Conservation (phyloP, 2,888 invertebrate genomes). For the Drosophila melanocephala region DNA sequence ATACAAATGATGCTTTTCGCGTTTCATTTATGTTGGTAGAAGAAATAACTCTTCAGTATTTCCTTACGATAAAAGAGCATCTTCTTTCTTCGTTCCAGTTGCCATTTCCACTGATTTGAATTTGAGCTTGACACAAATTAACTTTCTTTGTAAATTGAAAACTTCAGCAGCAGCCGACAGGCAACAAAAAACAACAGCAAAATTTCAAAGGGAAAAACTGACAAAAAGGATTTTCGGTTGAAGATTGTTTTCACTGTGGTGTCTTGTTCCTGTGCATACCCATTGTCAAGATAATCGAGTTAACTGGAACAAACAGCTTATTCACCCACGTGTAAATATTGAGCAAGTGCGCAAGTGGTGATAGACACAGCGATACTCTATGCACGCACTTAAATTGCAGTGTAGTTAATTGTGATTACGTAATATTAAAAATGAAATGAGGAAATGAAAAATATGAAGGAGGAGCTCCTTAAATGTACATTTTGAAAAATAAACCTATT, state of each 20-base stretch:
- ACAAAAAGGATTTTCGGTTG: constrained; percentile 14
- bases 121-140: constrained; percentile 50
- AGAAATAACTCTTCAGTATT: not conserved
- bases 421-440: not conserved
- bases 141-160: constrained; percentile 48
- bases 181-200: constrained; percentile 3
- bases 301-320: not conserved
- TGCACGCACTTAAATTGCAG: not conserved
- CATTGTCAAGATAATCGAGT: not conserved
- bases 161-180: constrained; percentile 37
- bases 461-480: not conserved
- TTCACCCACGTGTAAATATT: not conserved
- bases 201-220: constrained; percentile 15
- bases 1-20: not conserved
- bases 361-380: constrained; percentile 2
- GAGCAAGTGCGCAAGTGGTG: not conserved
- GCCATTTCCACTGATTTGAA: constrained; percentile 50
- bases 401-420: not conserved
- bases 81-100: constrained; percentile 10
- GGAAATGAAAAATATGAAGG: not conserved
- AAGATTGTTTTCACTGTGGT: not conserved
- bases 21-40: not conserved
- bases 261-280: not conserved
- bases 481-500: not conserved
- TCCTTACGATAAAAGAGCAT: not conserved